Evolutionary conservation across 37 sponge, comb jelly and placozoan genomes (phyloP).

Genomic region (Oscarella lobularis): DNA sequence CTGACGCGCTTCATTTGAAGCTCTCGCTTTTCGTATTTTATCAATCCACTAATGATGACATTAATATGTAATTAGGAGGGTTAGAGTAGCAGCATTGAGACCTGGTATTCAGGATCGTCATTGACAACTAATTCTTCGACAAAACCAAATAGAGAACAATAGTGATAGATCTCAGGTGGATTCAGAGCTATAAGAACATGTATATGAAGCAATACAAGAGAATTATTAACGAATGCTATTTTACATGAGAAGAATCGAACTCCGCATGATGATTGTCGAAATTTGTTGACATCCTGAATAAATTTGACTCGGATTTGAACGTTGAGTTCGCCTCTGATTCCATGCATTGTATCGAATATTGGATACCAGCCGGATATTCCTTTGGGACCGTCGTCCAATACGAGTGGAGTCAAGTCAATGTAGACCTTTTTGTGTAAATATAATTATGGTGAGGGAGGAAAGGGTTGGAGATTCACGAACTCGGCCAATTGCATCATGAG

Average conservation of each 20-base stretch:
- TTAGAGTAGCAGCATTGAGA: slow-evolving; percentile 1
- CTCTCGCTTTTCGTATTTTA: slow-evolving; percentile 59
- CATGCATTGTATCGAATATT: slow-evolving; percentile 78
- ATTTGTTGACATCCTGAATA: slow-evolving; percentile 35
- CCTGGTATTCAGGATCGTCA: slow-evolving; percentile 90
- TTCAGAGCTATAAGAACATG: background rate
- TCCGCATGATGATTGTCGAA: slow-evolving; percentile 55
- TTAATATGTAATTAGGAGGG: no score
- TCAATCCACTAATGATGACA: slow-evolving; percentile 75
- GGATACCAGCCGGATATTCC: slow-evolving; percentile 83
- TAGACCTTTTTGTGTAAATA: slow-evolving; percentile 1
- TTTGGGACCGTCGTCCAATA: slow-evolving; percentile 4
- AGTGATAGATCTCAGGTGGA: background rate
- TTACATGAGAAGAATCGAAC: slow-evolving; percentile 36
- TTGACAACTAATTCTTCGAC: slow-evolving; percentile 87
- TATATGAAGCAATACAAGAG: background rate
- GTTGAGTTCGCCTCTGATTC: slow-evolving; percentile 66
- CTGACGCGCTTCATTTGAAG: slow-evolving; percentile 84
- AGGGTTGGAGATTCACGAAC: background rate
- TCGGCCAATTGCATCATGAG: slow-evolving; percentile 75
- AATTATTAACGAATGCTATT: background rate
- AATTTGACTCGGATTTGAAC: slow-evolving; percentile 58
- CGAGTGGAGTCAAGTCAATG: slow-evolving; percentile 1
- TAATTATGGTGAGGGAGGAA: background rate
- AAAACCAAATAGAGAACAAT: slow-evolving; percentile 44